phyloP scores from a whole-genome alignment of 2,113 vertebrate genomes.

The Takifugu bimaculatus region DNA sequence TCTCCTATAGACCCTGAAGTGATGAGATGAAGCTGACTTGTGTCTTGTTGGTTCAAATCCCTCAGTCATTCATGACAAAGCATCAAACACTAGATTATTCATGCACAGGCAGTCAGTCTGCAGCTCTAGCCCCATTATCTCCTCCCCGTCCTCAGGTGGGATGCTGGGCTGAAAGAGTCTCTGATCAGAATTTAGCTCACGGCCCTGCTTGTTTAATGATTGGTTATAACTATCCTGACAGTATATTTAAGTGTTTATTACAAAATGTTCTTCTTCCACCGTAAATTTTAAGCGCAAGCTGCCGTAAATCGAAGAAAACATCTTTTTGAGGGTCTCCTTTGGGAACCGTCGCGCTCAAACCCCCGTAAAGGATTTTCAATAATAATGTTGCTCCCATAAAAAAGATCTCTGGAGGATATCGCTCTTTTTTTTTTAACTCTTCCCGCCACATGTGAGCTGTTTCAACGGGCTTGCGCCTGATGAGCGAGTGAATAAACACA shows the following conservation, averaged over 20 bases:
- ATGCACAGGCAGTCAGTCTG: no score
- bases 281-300: slow-evolving; percentile 71
- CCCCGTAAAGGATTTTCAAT: slow-evolving; percentile 69
- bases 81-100: no score
- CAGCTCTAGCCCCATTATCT: no score
- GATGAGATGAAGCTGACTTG: no score
- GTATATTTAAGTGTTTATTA: slow-evolving; percentile 75
- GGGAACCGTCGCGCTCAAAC: slow-evolving; percentile 70
- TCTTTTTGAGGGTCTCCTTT: slow-evolving; percentile 60
- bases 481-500: slow-evolving; percentile 34
- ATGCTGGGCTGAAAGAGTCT: no score
- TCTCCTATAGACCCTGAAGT: no score
- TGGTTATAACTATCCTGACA: slow-evolving; percentile 57
- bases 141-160: no score
- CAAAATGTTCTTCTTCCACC: slow-evolving; percentile 57
- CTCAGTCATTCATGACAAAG: no score
- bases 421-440: slow-evolving; percentile 43
- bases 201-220: no score
- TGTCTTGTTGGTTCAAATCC: no score
- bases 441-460: slow-evolving; percentile 26
- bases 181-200: no score
- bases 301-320: slow-evolving; percentile 77
- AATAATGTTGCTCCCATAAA: slow-evolving; percentile 65
- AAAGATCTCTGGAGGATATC: slow-evolving; percentile 59
- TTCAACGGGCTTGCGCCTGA: slow-evolving; percentile 45